phyloP scores from a whole-genome alignment of 1,140 invertebrate genomes.

The Eurosta solidaginis region DNA sequence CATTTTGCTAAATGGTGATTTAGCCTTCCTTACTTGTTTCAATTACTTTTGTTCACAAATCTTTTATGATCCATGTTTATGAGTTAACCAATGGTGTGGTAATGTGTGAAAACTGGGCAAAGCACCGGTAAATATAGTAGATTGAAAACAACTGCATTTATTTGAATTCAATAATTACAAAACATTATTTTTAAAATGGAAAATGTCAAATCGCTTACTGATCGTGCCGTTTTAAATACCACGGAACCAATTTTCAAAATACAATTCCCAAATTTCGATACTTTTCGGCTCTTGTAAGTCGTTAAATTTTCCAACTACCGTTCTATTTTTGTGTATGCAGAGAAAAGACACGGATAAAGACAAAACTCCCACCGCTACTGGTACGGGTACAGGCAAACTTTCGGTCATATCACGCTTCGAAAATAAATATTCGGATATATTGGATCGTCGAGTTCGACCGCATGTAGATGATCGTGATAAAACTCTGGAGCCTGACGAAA shows the following conservation, averaged over 20 bases:
- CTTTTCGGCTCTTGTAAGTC: neutral
- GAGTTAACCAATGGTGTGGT: neutral
- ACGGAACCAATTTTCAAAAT: neutral
- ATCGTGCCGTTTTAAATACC: neutral
- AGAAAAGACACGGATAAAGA: constrained; percentile 42
- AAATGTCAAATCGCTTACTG: neutral
- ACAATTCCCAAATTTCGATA: neutral
- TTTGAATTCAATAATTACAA: neutral
- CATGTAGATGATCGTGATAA: constrained; percentile 67
- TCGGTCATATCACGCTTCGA: constrained; percentile 69
- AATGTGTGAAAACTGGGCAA: neutral
- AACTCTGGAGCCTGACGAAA: constrained; percentile 67
- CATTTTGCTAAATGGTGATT: too few species aligned
- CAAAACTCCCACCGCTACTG: constrained; percentile 51
- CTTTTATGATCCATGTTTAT: neutral
- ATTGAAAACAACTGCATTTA: neutral
- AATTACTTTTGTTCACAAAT: neutral
- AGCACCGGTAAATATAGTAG: neutral
- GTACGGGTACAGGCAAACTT: constrained; percentile 33
- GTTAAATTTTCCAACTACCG: neutral
- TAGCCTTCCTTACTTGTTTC: too few species aligned
- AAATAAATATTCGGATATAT: constrained; percentile 74
- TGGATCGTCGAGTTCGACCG: constrained; percentile 69
- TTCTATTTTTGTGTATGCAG: neutral
- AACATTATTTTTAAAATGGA: neutral